Evolutionary conservation across 92 coral and sea anemone species (phyloP), one percentile per base, ranked within the genome.

Genomic region (Epizoanthus ramosus): DNA sequence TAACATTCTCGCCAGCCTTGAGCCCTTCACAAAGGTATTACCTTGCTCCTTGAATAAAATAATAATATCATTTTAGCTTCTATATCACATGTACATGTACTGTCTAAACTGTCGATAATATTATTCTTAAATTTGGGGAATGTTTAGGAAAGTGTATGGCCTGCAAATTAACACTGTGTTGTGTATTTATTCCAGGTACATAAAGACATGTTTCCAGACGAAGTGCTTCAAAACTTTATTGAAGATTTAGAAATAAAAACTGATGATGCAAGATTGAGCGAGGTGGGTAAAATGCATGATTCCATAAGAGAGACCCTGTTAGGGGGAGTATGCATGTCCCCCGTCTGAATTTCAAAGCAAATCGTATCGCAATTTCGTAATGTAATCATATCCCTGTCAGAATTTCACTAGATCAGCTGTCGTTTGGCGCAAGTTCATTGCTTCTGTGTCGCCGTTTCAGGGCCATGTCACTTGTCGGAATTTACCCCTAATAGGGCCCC

Each of bases 1-100:
- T 63, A 96, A 96, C 75, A 96, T 96, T 66, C 93, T 94, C 24
- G 97, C 94, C 50, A 96, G 99, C 68, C 75, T 96, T 79, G 99
- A 89, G 67, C 99, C 99, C 3, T 96, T 94, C 68, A 90, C 98
- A 39, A 96, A 94, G 97, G 99, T 96, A 47, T 25, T 12, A 73
- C 33, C 12, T 3, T 17, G 56, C 53, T 45, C 17, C 21, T 24
- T 22, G 63, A 37, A 39, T 21, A 21, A 16, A 17, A 39, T 75
- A 45, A 52, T n/a, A 9, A 17, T 43, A 43, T 43, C 45, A 4
- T 41, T 41, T 41, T 41, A 41, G 37, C 18, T 52, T 68, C 74
- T 28, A 28, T 18, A 19, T 68, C 17, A 13, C 9, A 18, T 3
- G n/a, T n/a, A n/a, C n/a, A n/a, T n/a, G n/a, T n/a, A n/a, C n/a